phyloP scores from a whole-genome alignment of 1,140 invertebrate species.

The Globodera ellingtonae region DNA sequence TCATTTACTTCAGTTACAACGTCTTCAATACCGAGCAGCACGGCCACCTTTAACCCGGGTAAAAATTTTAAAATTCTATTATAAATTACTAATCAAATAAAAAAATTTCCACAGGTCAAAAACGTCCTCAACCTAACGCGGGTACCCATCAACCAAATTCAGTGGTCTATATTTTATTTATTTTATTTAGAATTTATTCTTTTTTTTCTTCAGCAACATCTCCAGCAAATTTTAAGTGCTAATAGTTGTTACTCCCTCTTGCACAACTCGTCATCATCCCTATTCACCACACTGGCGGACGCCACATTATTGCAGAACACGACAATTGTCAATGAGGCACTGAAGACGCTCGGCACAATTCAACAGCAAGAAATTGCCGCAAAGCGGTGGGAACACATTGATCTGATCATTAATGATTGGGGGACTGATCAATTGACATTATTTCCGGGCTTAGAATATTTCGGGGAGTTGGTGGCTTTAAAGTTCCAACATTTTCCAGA shows the following conservation, averaged over 20 bases:
- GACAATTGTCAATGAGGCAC: conserved; percentile 12
- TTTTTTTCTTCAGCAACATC: neutral
- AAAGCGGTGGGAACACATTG: conserved; percentile 2
- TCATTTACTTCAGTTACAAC: neutral
- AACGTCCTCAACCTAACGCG: conserved; percentile 16
- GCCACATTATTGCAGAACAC: conserved; percentile 11
- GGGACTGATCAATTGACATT: too few relatives aligned
- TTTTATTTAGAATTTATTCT: neutral
- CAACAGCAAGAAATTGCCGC: conserved; percentile 32
- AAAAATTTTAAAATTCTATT: neutral
- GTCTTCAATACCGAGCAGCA: conserved; percentile 1
- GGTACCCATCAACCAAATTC: neutral
- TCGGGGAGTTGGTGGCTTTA: too few relatives aligned
- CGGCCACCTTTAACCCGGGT: conserved; percentile 12
- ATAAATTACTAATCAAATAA: neutral
- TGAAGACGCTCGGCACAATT: neutral
- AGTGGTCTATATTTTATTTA: neutral
- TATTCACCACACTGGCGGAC: conserved; percentile 21
- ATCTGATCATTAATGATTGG: too few relatives aligned
- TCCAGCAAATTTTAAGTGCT: conserved; percentile 14
- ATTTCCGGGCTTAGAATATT: too few relatives aligned
- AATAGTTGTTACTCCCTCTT: neutral
- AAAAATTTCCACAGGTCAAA: conserved; percentile 5
- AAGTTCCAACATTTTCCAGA: too few relatives aligned
- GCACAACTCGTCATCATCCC: neutral